Evolutionary conservation across 2,113 vertebrate genomes (phyloP), one percentile per base, ranked within the genome.

Genomic region (Donacobius atricapilla): DNA sequence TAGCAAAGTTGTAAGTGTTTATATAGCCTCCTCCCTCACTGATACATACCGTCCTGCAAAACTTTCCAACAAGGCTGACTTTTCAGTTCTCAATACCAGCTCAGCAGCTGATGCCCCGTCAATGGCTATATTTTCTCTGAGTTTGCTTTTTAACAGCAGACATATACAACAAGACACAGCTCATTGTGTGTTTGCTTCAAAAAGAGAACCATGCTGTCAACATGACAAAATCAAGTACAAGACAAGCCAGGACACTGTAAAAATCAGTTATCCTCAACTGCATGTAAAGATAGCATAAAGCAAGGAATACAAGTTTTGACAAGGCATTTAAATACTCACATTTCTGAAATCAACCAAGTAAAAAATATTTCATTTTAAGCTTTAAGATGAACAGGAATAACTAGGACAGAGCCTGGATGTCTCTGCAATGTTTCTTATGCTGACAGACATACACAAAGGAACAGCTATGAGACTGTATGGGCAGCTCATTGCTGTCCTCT

Each of bases 171-270:
- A 97, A 90, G 96, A 90, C 95, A 96, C n/a, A 53, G 7, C 83
- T 97, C 83, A 82, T 91, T 94, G 89, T 94, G 53, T 87, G 64
- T 96, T 97, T 96, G 69, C 71, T 95, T 97, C 94, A 93, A 65
- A 93, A 83, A 91, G 58, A 96, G 39, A 13, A 7, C 40, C 88
- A 83, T 89, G 57, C 84, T 96, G 96, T 97, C 97, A 97, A 82
- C 83, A 89, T 96, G 96, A 96, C 92, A 97, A 94, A 97, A 97
- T 96, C 93, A 96, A 97, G 85, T 93, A 91, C 78, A 78, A 95
- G 79, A 50, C 78, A 96, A 86, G 48, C 63, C 91, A 94, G 40
- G 71, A 77, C 72, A 93, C 81, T 87, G 93, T 78, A 97, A 89
- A 97, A 96, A 94, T 88, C 48, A 79, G 89, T 98, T 97, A 97